Evolutionary conservation across 2,888 invertebrate genomes (phyloP).

Genomic region (Spicauda simplicius): DNA sequence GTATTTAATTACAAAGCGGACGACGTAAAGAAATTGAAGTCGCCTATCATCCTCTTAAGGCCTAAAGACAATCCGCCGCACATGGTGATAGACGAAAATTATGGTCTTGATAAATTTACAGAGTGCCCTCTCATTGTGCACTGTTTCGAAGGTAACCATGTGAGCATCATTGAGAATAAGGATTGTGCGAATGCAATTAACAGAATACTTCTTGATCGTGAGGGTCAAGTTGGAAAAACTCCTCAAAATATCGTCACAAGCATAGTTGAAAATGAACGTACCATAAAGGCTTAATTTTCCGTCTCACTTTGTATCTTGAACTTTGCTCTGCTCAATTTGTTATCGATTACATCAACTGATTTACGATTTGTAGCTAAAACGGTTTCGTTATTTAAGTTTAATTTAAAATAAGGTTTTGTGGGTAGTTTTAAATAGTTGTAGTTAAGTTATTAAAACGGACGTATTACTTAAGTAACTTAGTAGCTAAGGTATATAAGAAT

Average conservation of each 20-base stretch:
- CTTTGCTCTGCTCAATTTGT: background rate
- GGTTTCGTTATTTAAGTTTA: background rate
- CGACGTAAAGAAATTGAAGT: conserved; percentile 76
- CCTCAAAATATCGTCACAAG: conserved; percentile 63
- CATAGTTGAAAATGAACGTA: conserved; percentile 68
- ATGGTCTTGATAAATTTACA: conserved; percentile 86
- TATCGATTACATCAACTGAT: no score
- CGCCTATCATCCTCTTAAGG: conserved; percentile 86
- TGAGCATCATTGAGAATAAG: conserved; percentile 87
- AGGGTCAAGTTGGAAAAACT: conserved; percentile 49
- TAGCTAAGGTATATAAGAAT: background rate
- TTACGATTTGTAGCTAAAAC: background rate
- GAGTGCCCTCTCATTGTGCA: conserved; percentile 84
- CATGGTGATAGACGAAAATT: conserved; percentile 86
- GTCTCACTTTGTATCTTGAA: background rate
- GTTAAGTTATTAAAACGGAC: background rate
- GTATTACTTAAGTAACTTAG: conserved; percentile 19
- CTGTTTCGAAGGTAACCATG: conserved; percentile 89
- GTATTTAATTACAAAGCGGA: conserved; percentile 75
- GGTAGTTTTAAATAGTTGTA: conserved; percentile 3
- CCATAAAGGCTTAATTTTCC: conserved; percentile 49
- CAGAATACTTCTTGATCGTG: conserved; percentile 50
- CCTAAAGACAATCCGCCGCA: conserved; percentile 84
- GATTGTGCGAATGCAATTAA: conserved; percentile 87
- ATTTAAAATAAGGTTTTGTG: background rate